Conservation (phyloP, 2,888 invertebrate genomes). For the Caenorhabditis plicata region DNA sequence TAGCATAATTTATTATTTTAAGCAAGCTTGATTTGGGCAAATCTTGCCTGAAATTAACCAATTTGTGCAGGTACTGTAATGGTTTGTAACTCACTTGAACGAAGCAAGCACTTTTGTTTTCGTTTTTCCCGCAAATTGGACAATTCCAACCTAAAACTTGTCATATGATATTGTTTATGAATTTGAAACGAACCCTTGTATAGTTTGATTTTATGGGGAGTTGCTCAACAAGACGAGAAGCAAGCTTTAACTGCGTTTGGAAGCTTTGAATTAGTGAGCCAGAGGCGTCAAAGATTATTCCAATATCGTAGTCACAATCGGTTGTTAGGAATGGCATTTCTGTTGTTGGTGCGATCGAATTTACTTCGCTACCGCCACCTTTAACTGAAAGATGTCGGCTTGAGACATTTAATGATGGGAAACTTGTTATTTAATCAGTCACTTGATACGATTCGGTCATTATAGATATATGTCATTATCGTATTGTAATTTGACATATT, state of each 20-base stretch:
- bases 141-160: slow-evolving; percentile 28
- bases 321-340: slow-evolving; percentile 6
- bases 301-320: slow-evolving; percentile 31
- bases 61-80: no score
- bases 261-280: slow-evolving; percentile 32
- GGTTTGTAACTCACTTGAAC: slow-evolving; percentile 18
- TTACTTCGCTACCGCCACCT: not conserved
- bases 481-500: no score
- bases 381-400: not conserved
- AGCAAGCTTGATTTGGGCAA: not conserved
- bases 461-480: no score
- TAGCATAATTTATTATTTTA: slow-evolving; percentile 12
- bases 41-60: slow-evolving; percentile 4
- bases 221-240: slow-evolving; percentile 24
- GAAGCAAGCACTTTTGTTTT: slow-evolving; percentile 17
- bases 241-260: slow-evolving; percentile 24
- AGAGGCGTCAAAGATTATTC: slow-evolving; percentile 39
- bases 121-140: slow-evolving; percentile 33
- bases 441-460: no score
- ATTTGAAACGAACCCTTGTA: slow-evolving; percentile 8
- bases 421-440: no score
- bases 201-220: slow-evolving; percentile 18
- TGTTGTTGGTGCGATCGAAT: slow-evolving; percentile 1
- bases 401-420: not conserved
- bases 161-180: not conserved